Conservation (phyloP, 2,888 invertebrate genomes). For the Hedya salicella region DNA sequence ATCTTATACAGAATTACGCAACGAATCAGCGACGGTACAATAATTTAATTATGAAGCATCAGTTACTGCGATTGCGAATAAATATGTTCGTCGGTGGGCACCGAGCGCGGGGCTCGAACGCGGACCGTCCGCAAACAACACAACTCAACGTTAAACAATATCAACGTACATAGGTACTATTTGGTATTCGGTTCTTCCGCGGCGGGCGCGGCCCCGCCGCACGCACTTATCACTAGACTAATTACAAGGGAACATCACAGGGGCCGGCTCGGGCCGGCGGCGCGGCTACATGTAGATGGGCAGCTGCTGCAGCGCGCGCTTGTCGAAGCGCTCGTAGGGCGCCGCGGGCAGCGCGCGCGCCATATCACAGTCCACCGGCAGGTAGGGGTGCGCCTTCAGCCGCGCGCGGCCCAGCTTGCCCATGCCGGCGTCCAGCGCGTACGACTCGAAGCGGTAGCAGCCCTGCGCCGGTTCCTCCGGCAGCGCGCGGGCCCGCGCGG, state of each 20-base stretch:
- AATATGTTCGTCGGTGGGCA: constrained; percentile 77
- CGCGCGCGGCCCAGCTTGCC: constrained; percentile 61
- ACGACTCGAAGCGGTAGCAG: constrained; percentile 65
- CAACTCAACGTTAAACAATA: constrained; percentile 79
- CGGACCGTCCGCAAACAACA: constrained; percentile 62
- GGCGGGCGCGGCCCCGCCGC: too few species aligned
- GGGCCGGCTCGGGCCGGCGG: constrained; percentile 51
- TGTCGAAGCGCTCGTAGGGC: constrained; percentile 81
- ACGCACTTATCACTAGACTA: constrained; percentile 49
- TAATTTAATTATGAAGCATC: constrained; percentile 79
- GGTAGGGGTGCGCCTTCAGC: constrained; percentile 68
- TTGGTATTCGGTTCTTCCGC: constrained; percentile 76
- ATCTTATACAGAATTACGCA: constrained; percentile 82
- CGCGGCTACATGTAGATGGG: constrained; percentile 81
- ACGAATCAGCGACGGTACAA: constrained; percentile 80
- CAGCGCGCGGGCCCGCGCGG: constrained; percentile 46
- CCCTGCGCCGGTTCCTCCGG: constrained; percentile 51
- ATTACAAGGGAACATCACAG: constrained; percentile 42
- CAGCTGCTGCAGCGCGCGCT: constrained; percentile 82
- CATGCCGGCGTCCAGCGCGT: constrained; percentile 55
- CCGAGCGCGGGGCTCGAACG: constrained; percentile 50
- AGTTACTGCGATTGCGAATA: constrained; percentile 78
- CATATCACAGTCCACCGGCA: constrained; percentile 76
- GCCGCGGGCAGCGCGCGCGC: constrained; percentile 73
- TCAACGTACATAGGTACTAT: constrained; percentile 79